Evolutionary conservation across 1,140 invertebrate genomes (phyloP), one percentile per base, ranked within the genome.

Genomic region (Lysiphlebus fabarum): DNA sequence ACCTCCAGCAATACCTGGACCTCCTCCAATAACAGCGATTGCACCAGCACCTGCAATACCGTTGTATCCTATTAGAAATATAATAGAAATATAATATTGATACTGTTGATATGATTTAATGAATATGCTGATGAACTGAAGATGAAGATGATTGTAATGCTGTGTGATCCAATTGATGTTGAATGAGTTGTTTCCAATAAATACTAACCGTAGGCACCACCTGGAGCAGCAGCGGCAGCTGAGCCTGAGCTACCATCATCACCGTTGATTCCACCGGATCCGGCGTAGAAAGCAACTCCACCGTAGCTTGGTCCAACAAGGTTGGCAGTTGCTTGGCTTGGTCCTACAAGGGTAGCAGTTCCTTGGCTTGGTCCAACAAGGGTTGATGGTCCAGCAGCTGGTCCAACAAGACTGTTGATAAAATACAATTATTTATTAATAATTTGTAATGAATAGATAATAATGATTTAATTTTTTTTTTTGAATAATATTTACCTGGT

Each of bases 241-340:
- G 73, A 73, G 62, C 77, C 77, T 65, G 77, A 77, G 76, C 75
- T 78, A 64, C 77, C 77, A 50, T 79, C 76, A 61, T 79, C 77
- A 74, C 77, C 77, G 72, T 79, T 79, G 73, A 79, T 74, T 66
- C 74, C 75, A 70, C 76, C 76, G 63, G 74, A 65, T 62, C 77
- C 77, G 59, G 77, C 77, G 56, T 72, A 77, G 75, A 78, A 74
- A 55, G 74, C 72, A 61, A 79, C 76, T 56, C 74, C 75, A 63
- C 77, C 77, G 59, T 73, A 72, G 71, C 74, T 76, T 55, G 77
- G 77, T 77, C 77, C 77, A 36, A 79, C 75, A 55, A 79, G 74
- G 74, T 74, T 77, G 69, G 76, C 76, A 57, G 71, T 72, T 59
- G 73, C 77, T 53, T 78, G 75, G 68, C 68, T 71, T 57, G 76